Conservation (phyloP, 2,113 vertebrate species). For the Phocoena sinus region DNA sequence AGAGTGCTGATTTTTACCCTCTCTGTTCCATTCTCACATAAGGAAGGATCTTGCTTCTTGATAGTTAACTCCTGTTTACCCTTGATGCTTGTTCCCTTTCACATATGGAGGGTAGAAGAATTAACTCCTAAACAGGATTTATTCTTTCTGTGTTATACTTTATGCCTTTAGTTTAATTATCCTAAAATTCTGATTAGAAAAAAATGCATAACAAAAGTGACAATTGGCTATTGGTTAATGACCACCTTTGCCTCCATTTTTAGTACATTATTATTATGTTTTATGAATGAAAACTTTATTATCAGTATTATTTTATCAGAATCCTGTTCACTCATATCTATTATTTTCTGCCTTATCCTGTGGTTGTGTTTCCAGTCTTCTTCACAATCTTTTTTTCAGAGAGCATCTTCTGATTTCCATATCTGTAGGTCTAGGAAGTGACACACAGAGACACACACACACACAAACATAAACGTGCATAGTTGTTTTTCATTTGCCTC, state of each 20-base stretch:
- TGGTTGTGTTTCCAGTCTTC: background rate
- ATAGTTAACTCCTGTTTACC: background rate
- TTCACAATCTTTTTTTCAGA: background rate
- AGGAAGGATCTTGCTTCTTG: background rate
- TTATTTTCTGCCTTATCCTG: background rate
- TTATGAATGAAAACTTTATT: background rate
- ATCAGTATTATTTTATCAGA: background rate
- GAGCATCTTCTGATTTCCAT: background rate
- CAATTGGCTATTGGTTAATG: background rate
- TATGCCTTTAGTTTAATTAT: background rate
- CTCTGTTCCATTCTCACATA: background rate
- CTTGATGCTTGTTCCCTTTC: background rate
- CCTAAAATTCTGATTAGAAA: background rate
- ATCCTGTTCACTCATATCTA: background rate
- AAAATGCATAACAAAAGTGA: background rate
- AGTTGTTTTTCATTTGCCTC: background rate
- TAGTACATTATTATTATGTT: background rate
- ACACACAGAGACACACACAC: background rate
- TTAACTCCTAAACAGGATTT: background rate
- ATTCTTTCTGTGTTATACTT: background rate
- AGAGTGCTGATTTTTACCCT: background rate
- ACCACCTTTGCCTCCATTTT: background rate
- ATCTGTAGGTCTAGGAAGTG: background rate
- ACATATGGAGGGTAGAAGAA: background rate
- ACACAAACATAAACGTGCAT: background rate